These are phyloP conservation scores for Cynopterus sphinx DNA, from an alignment of 2,797 vertebrate genomes.

Conservation along the genomic window DNA sequence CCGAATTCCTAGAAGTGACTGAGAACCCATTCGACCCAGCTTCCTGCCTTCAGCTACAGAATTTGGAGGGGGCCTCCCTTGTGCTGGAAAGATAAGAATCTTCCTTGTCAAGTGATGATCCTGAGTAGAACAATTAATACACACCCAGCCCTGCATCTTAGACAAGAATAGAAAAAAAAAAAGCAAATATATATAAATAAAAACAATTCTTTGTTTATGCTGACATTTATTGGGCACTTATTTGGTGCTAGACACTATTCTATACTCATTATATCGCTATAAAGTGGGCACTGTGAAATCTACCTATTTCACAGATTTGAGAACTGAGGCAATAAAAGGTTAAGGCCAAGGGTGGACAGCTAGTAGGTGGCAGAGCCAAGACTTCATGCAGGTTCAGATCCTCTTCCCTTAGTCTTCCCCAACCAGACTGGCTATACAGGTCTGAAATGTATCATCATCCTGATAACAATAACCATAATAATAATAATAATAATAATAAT, in stretches of 20 bases:
- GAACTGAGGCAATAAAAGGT: background rate
- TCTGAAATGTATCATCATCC: background rate
- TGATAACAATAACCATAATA: background rate
- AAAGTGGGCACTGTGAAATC: background rate
- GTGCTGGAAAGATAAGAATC: background rate
- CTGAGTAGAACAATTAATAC: background rate
- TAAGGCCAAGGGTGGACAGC: background rate
- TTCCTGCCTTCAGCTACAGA: background rate
- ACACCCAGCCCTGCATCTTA: background rate
- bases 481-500: background rate
- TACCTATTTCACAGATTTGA: slow-evolving; percentile 9
- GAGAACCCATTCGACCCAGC: background rate
- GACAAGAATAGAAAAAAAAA: slow-evolving; percentile 44
- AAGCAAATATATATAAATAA: background rate
- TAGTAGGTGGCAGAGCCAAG: background rate
- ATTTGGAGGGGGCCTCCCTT: background rate
- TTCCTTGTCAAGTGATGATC: background rate
- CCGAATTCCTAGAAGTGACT: background rate
- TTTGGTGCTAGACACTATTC: background rate
- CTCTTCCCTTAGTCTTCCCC: background rate
- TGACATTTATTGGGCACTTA: background rate
- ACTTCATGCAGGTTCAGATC: background rate
- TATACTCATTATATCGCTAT: background rate
- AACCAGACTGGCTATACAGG: background rate
- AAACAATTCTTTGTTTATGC: background rate